Base-by-base conservation (phyloP, 2,113 vertebrate genomes). In the Eclectus roratus region DNA sequence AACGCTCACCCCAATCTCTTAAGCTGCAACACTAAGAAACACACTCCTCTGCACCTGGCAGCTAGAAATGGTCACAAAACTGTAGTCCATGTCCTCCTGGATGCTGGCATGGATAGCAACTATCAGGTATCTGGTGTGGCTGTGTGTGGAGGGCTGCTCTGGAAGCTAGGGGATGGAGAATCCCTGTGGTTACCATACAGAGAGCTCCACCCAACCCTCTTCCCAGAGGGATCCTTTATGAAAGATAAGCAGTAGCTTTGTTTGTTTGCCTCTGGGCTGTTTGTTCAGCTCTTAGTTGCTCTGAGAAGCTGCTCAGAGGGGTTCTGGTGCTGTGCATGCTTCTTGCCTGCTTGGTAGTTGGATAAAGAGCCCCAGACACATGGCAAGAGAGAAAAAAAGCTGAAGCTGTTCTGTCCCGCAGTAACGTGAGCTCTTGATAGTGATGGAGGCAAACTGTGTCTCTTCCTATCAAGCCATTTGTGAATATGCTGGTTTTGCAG, bases 51-150 rank as follows among this genome's bases (percentile, higher is more conserved):
- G 87, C 99, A 99, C 93, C 92, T 99, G 97, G 99, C 99, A 1
- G 99, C 99, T 2, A 98, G 99, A 68, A 99, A 99, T 0, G 99
- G 99, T 19, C 99, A 99, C 98, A 98, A 98, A 88, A 89, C 98
- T 0, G 99, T 99, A 83, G 99, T 99, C n/a, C 98, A 98, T 60
- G 99, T 99, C 76, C 98, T 99, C 83, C 98, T 99, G 65, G 98
- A 98, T 17, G 98, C 99, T 5, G 99, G 99, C 97, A 99, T 99
- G 99, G 99, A 99, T 77, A 99, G 99, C 98, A 99, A 99, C 98
- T 99, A 99, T 46, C 99, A 99, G 99, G 99, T 99, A 97, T 66
- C n/a, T 31, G 6, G 2, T 6, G 41, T 50, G 66, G 24, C 33
- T 10, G 52, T 13, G 31, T 43, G n/a, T 0, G 43, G 17, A 52